These are phyloP conservation scores for Aselliscus stoliczkanus DNA, from an alignment of 2,797 vertebrate species.

Conservation along the genomic window DNA sequence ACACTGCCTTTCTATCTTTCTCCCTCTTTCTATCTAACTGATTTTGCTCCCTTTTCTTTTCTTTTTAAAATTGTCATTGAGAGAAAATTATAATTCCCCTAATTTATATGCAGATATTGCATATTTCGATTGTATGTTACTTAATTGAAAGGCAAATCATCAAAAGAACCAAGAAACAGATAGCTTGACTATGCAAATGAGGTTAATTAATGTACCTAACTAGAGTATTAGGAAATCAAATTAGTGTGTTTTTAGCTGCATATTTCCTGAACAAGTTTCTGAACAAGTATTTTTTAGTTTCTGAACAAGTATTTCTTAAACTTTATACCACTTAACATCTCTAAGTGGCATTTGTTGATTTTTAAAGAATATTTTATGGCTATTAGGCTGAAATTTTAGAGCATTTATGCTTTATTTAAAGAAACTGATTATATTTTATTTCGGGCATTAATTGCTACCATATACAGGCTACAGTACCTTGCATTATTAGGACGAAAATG, in stretches of 20 bases:
- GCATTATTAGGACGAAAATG: not conserved
- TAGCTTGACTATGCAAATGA: not conserved
- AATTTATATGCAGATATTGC: not conserved
- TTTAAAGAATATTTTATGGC: not conserved
- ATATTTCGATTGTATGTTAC: not conserved
- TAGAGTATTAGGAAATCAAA: not conserved
- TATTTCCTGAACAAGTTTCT: too few relatives aligned
- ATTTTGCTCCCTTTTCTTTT: not conserved
- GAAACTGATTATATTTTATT: not conserved
- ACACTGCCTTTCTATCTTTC: not conserved
- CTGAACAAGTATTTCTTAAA: not conserved
- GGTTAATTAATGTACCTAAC: not conserved
- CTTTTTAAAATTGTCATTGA: not conserved
- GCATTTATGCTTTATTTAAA: not conserved
- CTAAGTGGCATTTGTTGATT: not conserved
- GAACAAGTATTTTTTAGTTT: not conserved
- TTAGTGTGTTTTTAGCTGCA: not conserved
- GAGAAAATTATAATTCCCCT: not conserved
- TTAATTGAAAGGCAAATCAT: slow-evolving; percentile 1
- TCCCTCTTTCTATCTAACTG: not conserved
- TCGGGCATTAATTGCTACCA: not conserved
- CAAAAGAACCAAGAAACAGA: not conserved
- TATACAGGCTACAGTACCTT: not conserved
- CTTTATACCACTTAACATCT: not conserved
- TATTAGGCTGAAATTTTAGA: not conserved